Evolutionary conservation across 2,888 invertebrate species (phyloP).

Genomic region (Esperia sulphurella): DNA sequence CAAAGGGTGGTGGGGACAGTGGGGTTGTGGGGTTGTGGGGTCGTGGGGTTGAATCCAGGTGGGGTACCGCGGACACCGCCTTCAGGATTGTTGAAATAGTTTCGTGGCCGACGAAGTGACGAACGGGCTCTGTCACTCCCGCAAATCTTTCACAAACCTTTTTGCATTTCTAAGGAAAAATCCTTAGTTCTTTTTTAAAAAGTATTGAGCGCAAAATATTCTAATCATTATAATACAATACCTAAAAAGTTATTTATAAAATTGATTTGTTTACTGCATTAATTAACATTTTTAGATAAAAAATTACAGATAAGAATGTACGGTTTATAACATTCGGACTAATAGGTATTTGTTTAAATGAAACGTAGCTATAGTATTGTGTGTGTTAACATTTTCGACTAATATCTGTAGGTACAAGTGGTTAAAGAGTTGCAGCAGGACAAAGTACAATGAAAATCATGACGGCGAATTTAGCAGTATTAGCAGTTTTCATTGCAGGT

Average conservation of each 20-base stretch:
- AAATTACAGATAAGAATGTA: too few species aligned
- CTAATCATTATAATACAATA: too few species aligned
- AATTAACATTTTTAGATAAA: too few species aligned
- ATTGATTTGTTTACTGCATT: too few species aligned
- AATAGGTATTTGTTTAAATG: too few species aligned
- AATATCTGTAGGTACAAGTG: too few species aligned
- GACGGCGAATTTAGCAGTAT: neutral
- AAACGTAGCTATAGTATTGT: too few species aligned
- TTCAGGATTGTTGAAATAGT: slow-evolving; percentile 50
- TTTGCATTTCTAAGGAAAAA: neutral
- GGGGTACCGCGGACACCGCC: neutral
- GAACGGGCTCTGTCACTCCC: slow-evolving; percentile 29
- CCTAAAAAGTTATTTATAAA: too few species aligned
- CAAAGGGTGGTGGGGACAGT: slow-evolving; percentile 49
- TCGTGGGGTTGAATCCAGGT: neutral
- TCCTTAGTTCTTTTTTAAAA: too few species aligned
- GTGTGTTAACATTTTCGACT: too few species aligned
- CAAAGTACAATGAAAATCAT: neutral
- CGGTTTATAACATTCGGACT: too few species aligned
- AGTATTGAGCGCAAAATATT: too few species aligned
- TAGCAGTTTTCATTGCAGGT: neutral
- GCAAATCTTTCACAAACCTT: neutral
- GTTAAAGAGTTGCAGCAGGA: neutral
- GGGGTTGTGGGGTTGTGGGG: slow-evolving; percentile 14
- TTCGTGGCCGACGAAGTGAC: slow-evolving; percentile 44